A percentile compares a stretch with the other conserved stretches of the same genome.
These are phyloP conservation scores for Pterostichus niger DNA, from an alignment of 2,888 invertebrate species.

Conservation along the genomic window DNA sequence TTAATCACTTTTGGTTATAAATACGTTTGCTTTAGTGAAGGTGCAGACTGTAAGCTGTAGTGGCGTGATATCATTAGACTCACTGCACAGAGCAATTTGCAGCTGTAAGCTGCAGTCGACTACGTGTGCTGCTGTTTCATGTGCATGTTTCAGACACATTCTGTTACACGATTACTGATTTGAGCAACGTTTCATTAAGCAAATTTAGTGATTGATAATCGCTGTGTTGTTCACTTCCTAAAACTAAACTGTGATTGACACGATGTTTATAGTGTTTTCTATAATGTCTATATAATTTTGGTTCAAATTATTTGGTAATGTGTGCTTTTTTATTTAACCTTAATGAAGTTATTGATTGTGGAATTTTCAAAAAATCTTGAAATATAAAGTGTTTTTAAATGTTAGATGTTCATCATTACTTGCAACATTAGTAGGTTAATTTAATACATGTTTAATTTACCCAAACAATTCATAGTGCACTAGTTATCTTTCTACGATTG, in stretches of 20 bases:
- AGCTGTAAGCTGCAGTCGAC: slow-evolving; percentile 26
- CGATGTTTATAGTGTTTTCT: background rate
- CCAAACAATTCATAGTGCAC: no score
- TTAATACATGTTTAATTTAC: no score
- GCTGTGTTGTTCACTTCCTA: slow-evolving; percentile 28
- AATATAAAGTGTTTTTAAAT: no score
- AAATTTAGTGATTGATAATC: slow-evolving; percentile 56
- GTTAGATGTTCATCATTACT: no score
- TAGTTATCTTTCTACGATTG: no score
- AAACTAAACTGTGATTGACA: slow-evolving; percentile 20
- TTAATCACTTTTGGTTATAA: slow-evolving; percentile 32
- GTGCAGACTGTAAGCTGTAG: slow-evolving; percentile 24
- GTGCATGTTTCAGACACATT: slow-evolving; percentile 61
- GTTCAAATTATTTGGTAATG: background rate
- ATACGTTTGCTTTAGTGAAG: background rate
- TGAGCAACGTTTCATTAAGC: slow-evolving; percentile 58
- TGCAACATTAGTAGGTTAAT: no score
- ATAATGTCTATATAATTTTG: no score
- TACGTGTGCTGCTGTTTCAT: slow-evolving; percentile 37
- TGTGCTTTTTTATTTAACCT: no score
- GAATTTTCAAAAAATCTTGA: no score
- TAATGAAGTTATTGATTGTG: no score
- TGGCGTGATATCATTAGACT: slow-evolving; percentile 51
- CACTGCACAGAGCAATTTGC: slow-evolving; percentile 25
- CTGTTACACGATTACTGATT: slow-evolving; percentile 37